Conservation (phyloP, 2,113 vertebrate species). For the Chionis minor region DNA sequence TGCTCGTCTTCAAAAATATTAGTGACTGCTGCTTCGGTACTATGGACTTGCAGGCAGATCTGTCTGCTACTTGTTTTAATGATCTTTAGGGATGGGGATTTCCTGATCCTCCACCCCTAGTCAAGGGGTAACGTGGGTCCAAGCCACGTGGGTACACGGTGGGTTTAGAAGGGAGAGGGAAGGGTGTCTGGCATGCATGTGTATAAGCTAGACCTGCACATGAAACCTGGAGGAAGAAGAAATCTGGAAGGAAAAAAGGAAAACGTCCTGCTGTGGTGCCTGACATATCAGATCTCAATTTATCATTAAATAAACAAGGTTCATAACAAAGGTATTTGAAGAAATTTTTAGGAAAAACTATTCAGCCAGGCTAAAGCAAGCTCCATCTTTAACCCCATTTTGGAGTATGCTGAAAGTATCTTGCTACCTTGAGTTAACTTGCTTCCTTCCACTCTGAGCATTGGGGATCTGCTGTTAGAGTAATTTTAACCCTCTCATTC, state of each 20-base stretch:
- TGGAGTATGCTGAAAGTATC: neutral
- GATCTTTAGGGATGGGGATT: neutral
- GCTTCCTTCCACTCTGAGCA: neutral
- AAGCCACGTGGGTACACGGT: rapidly evolving
- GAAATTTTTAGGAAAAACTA: neutral
- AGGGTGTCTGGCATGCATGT: rapidly evolving
- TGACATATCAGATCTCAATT: neutral
- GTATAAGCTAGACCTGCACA: rapidly evolving
- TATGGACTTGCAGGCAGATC: rapidly evolving
- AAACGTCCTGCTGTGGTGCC: neutral
- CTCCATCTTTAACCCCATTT: neutral
- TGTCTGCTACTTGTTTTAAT: neutral
- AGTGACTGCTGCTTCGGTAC: neutral
- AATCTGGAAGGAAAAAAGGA: neutral
- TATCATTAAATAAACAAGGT: neutral
- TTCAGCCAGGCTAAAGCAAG: neutral
- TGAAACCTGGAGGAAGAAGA: neutral
- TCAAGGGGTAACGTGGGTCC: neutral
- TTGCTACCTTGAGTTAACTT: neutral
- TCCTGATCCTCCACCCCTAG: neutral
- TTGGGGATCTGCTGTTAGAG: neutral
- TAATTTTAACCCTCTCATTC: neutral
- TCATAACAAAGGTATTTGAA: neutral
- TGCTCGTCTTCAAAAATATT: neutral
- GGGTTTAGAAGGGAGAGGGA: neutral